Percentiles rank a stretch among this genome's conserved stretches.
Conservation (phyloP, 2,113 vertebrate species). For the Holacanthus passer region DNA sequence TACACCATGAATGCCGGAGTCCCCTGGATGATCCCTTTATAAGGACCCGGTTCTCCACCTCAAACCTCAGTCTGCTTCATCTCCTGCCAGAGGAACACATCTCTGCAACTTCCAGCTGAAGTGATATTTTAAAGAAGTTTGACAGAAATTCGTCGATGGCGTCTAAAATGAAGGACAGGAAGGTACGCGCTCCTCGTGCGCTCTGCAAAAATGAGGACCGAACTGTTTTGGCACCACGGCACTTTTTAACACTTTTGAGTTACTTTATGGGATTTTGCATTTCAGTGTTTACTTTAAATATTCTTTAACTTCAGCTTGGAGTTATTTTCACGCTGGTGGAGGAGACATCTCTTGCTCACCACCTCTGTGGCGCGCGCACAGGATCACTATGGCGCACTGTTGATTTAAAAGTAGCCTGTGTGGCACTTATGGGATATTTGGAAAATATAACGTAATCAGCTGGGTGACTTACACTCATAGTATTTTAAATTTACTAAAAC, state of each 20-base stretch:
- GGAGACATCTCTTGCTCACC: background rate
- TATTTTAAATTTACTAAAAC: background rate
- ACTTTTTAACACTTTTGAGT: constrained; percentile 14
- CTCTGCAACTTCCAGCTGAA: constrained; percentile 27
- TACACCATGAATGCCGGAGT: constrained; percentile 87
- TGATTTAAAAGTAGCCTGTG: background rate
- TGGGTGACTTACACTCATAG: background rate
- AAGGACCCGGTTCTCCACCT: constrained; percentile 78
- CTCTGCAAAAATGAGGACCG: constrained; percentile 42
- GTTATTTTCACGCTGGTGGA: background rate
- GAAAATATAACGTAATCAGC: background rate
- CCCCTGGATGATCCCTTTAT: constrained; percentile 90
- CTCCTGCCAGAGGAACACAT: constrained; percentile 59
- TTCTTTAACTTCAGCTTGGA: constrained; percentile 16
- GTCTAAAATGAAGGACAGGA: constrained; percentile 93
- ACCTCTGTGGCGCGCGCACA: constrained; percentile 16
- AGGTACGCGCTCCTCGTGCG: constrained; percentile 85
- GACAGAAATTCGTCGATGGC: constrained; percentile 84
- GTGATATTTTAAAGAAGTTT: constrained; percentile 31
- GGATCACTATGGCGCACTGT: constrained; percentile 4
- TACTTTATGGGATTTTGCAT: constrained; percentile 17
- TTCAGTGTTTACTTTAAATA: background rate
- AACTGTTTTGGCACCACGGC: constrained; percentile 26
- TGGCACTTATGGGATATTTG: background rate
- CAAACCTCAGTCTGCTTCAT: constrained; percentile 80